Evolutionary conservation across 2,797 vertebrate species (phyloP).

Genomic region (Cuculus canorus): DNA sequence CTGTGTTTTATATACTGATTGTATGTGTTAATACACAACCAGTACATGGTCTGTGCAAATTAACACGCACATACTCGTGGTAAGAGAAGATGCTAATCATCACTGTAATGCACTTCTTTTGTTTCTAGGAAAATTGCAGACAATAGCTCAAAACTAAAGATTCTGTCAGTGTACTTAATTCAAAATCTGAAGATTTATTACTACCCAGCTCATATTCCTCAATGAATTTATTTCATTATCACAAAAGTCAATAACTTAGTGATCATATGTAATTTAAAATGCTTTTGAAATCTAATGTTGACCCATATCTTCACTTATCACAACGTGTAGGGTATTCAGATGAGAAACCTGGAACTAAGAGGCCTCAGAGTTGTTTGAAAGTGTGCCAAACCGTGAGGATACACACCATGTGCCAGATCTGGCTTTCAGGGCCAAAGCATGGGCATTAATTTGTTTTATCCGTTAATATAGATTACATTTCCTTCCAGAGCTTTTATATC

Average conservation of each 20-base stretch:
- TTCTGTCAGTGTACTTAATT: background rate
- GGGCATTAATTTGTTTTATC: background rate
- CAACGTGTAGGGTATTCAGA: background rate
- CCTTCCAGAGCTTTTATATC: background rate
- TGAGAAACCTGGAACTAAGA: background rate
- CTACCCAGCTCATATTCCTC: background rate
- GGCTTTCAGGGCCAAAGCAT: background rate
- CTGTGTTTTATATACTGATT: background rate
- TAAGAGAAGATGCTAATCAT: background rate
- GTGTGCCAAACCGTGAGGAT: background rate
- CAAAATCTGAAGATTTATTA: background rate
- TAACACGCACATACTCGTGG: background rate
- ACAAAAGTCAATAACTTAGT: background rate
- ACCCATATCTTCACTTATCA: background rate
- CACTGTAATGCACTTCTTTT: background rate
- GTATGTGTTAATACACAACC: background rate
- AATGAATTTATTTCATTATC: background rate
- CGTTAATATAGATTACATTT: background rate
- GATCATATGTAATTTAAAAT: background rate
- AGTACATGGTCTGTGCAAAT: background rate
- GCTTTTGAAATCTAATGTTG: background rate
- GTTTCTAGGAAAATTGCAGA: background rate
- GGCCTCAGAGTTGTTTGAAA: background rate
- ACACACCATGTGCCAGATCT: rapidly evolving
- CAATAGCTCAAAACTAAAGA: background rate